Percentiles rank a stretch among this genome's conserved stretches.
phyloP scores from a whole-genome alignment of 2,888 invertebrate species.

The Synanthedon tipuliformis region DNA sequence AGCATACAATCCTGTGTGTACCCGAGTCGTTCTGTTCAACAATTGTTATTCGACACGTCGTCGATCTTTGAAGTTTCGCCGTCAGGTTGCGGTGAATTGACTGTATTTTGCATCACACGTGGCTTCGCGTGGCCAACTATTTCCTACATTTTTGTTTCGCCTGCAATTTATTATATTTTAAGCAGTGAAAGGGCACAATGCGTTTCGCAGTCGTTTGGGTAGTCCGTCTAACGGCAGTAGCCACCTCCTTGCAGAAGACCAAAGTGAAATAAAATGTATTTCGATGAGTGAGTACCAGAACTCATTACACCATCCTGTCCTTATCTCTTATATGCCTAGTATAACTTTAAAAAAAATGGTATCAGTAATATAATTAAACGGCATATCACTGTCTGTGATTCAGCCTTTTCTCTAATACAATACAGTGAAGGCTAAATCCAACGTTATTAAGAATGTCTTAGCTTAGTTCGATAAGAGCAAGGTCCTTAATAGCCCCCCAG shows the following conservation, averaged over 20 bases:
- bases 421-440: conserved; percentile 3
- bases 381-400: neutral
- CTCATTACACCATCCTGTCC: too few species aligned
- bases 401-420: conserved; percentile 1
- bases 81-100: conserved; percentile 42
- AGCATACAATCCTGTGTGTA: conserved; percentile 29
- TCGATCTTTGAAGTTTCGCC: conserved; percentile 38
- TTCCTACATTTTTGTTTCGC: conserved; percentile 11
- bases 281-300: too few species aligned
- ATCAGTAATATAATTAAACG: neutral
- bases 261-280: too few species aligned
- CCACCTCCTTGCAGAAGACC: too few species aligned
- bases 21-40: conserved; percentile 21
- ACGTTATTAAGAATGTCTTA: conserved; percentile 21
- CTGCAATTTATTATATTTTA: neutral
- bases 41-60: conserved; percentile 43
- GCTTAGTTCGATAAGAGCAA: conserved; percentile 45
- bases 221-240: too few species aligned
- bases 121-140: too few species aligned
- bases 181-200: too few species aligned
- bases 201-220: too few species aligned
- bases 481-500: conserved; percentile 46
- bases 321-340: too few species aligned
- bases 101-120: conserved; percentile 28
- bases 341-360: too few species aligned